Evolutionary conservation across 2,888 invertebrate genomes (phyloP), one percentile per base, ranked within the genome.

Genomic region (Argyra leucocephala): DNA sequence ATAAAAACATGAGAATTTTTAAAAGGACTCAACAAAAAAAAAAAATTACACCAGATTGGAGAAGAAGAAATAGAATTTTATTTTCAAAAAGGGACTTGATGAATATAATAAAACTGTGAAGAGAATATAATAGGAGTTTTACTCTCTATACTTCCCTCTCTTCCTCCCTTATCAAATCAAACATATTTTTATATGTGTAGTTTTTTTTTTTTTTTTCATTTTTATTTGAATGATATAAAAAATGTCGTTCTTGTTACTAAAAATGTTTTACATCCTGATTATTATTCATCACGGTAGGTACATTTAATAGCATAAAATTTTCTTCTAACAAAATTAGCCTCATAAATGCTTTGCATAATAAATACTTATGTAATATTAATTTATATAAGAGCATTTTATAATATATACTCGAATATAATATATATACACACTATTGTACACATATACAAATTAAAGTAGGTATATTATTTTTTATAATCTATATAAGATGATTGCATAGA

Each of bases 201-300:
- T 18, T 48, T 37, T 15, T 37, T 37, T 26, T 31, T 31, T 31
- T 31, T n/a, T n/a, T 31, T 31, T 10, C 31, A 31, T 31, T 31
- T 31, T 5, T 48, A 18, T 48, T 1, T 1, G 48, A 48, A 48
- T 15, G 12, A 48, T 18, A 48, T 31, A 48, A 48, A 48, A 31
- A 48, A 15, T 37, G 37, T 37, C 37, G 12, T 37, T 37, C 37
- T 37, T 37, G 12, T 37, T 37, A 37, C 37, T 37, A 37, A 37
- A 37, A 37, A 48, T 48, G 48, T 48, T 48, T 48, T 48, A 48
- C 48, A 48, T 48, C 48, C 48, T 48, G 48, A 48, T 48, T 48
- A 48, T 48, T 48, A 48, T 48, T 48, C 48, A 48, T 48, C 48
- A 48, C 48, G 48, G 48, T 48, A n/a, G 48, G 48, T 48, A 48